Evolutionary conservation across 1,140 invertebrate genomes (phyloP), one percentile per base, ranked within the genome.

Genomic region (Drosophila eugracilis): DNA sequence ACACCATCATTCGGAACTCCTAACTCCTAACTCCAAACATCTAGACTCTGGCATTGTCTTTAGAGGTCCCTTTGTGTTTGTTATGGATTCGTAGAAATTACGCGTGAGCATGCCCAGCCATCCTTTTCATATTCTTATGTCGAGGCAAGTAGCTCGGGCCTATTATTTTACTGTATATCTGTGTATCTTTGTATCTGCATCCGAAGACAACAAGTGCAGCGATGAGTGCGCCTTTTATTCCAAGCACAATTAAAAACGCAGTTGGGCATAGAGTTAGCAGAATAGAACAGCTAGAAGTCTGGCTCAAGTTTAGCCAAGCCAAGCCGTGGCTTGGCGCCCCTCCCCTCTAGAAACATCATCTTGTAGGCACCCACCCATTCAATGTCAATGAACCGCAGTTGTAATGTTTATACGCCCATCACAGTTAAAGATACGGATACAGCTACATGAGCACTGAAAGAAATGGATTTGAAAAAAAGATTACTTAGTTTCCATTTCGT

Each of bases 171-270:
- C 28, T 50, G 49, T 60, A 30, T 32, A 9, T 32, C 9, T 32
- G 4, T 32, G 9, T 9, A 9, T 28, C 6, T 28, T 9, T 28
- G 26, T 6, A 28, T 1, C 26, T 32, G 30, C 10, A 45, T 55
- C 42, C 52, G 57, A 45, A 57, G 72, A 41, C 69, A 88, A 81
- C 79, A 83, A 83, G 78, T 83, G 78, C 78, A 78, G 36, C 48
- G 65, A 58, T 78, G 78, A 83, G 78, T 83, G 83, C 78, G 73
- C 63, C 83, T 85, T 85, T 85, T 71, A 74, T 86, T 76, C 81
- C 77, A 73, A 69, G 81, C 81, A 85, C 81, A 85, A 85, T 85
- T 85, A 85, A 86, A 85, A 85, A 85, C 77, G 83, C 81, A 86
- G 81, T 86, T 86, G 59, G 59, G 63, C 74, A 81, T 69, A 59